Conservation (phyloP, 2,113 vertebrate species). For the Eulemur rufifrons region DNA sequence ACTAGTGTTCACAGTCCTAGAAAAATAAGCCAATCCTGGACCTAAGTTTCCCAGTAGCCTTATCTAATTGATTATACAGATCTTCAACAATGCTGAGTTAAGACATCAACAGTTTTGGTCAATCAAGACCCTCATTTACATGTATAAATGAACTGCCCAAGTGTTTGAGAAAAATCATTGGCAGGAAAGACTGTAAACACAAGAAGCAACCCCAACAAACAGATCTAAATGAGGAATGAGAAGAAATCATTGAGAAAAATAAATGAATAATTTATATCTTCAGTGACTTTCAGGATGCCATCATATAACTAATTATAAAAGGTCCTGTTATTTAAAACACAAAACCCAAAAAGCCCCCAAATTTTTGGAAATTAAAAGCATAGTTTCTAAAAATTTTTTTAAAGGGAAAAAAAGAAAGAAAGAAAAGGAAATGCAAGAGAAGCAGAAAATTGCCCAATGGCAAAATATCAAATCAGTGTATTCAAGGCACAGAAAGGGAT, state of each 20-base stretch:
- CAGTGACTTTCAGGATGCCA: neutral
- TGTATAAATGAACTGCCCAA: neutral
- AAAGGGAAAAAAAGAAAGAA: neutral
- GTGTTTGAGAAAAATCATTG: neutral
- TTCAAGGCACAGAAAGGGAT: neutral
- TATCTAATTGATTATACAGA: neutral
- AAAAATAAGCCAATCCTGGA: neutral
- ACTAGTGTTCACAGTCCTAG: no score
- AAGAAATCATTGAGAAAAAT: neutral
- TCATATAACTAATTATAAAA: neutral
- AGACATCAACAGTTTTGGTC: neutral
- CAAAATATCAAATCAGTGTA: neutral
- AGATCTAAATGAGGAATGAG: neutral
- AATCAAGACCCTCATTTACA: neutral
- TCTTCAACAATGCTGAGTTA: neutral
- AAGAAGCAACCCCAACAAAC: neutral
- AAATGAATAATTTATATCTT: neutral
- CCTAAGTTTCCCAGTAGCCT: neutral
- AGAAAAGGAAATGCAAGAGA: neutral
- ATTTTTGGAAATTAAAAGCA: neutral
- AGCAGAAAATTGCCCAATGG: neutral
- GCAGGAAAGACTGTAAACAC: neutral
- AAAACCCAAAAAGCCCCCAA: neutral
- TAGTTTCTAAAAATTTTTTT: neutral
- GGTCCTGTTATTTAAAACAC: neutral